Evolutionary conservation across 2,797 vertebrate species (phyloP).

Genomic region (Sitta carolinensis): DNA sequence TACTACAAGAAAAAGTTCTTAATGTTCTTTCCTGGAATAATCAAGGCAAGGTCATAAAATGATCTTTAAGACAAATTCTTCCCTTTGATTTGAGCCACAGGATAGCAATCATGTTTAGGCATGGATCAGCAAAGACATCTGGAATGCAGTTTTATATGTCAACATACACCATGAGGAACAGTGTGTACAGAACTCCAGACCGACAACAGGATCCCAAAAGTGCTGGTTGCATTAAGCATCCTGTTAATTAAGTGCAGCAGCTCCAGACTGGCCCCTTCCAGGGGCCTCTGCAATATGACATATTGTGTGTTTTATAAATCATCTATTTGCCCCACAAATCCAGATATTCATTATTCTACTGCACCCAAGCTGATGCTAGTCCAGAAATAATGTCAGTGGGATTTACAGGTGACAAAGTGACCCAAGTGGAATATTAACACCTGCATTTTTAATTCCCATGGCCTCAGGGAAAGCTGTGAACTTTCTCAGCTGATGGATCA

Average conservation of each 20-base stretch:
- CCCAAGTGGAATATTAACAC: neutral
- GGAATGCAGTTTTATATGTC: conserved; percentile 11
- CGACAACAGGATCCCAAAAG: neutral
- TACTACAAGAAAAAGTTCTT: neutral
- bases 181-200: neutral
- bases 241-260: conserved; percentile 3
- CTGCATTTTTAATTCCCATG: neutral
- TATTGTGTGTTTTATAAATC: neutral
- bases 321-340: neutral
- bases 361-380: neutral
- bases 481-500: neutral
- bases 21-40: neutral
- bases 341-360: neutral
- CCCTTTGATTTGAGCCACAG: neutral
- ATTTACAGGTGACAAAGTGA: neutral
- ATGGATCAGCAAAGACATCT: neutral
- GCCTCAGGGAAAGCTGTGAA: neutral
- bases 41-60: neutral
- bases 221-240: neutral
- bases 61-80: neutral
- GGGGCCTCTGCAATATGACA: neutral
- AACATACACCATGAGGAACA: neutral
- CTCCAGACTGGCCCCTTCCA: neutral
- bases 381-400: neutral
- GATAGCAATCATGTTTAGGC: neutral